Percentiles rank a stretch among this genome's conserved stretches.
phyloP scores from a whole-genome alignment of 2,797 vertebrate species.

The Pipistrellus kuhlii region DNA sequence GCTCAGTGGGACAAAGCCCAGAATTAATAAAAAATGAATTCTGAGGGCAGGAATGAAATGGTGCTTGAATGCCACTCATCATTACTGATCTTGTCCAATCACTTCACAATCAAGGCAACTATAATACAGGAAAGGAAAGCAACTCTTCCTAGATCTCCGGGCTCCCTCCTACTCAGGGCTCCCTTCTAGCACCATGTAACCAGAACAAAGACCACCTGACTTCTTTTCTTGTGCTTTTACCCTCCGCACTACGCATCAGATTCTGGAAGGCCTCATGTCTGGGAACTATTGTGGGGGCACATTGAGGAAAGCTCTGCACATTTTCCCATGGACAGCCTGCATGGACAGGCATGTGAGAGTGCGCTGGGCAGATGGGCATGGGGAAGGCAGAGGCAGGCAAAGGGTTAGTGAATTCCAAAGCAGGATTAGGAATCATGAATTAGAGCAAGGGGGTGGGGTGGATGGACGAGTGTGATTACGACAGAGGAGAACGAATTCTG shows the following conservation, averaged over 20 bases:
- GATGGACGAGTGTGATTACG: neutral
- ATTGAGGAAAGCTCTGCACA: neutral
- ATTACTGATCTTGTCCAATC: neutral
- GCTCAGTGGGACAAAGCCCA: neutral
- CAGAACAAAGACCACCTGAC: constrained; percentile 37
- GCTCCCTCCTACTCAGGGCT: neutral
- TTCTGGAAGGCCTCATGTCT: neutral
- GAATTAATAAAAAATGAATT: neutral
- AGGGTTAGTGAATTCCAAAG: neutral
- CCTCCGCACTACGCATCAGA: neutral
- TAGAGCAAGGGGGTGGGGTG: neutral
- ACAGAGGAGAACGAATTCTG: constrained; percentile 36
- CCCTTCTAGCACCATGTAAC: neutral
- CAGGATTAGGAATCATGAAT: neutral
- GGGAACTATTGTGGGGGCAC: neutral
- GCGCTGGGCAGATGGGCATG: neutral
- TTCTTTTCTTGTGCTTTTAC: neutral
- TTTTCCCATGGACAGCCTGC: neutral
- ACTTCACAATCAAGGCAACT: neutral
- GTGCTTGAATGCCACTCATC: neutral
- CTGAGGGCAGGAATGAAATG: neutral
- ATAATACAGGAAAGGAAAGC: neutral
- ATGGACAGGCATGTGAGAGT: neutral
- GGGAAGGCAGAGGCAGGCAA: neutral
- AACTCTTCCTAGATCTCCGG: neutral